These are phyloP conservation scores for Drosophila littoralis DNA, from an alignment of 1,140 invertebrate genomes.

Conservation along the genomic window DNA sequence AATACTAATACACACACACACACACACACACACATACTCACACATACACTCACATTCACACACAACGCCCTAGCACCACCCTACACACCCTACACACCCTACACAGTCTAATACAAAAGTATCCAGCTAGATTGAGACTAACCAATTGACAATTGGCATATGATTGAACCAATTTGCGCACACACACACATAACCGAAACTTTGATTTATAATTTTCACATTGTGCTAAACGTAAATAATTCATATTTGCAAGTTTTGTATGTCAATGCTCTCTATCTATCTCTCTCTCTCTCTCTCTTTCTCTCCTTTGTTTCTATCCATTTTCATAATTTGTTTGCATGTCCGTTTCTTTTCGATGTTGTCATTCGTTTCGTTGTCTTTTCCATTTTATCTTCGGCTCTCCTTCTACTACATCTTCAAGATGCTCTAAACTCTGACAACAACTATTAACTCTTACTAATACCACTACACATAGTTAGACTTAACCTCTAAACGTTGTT, in stretches of 20 bases:
- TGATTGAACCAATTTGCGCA: slow-evolving; percentile 29
- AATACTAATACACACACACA: slow-evolving; percentile 12
- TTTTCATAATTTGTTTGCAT: slow-evolving; percentile 30
- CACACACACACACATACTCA: slow-evolving; percentile 15
- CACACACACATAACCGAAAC: slow-evolving; percentile 16
- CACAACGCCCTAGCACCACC: slow-evolving; percentile 38
- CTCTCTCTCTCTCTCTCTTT: neutral
- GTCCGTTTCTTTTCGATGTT: slow-evolving; percentile 39
- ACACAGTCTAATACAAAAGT: slow-evolving; percentile 32
- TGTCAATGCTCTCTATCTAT: slow-evolving; percentile 27
- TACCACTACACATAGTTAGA: slow-evolving; percentile 53
- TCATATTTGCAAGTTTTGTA: slow-evolving; percentile 41
- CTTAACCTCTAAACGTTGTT: slow-evolving; percentile 70
- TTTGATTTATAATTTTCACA: slow-evolving; percentile 26
- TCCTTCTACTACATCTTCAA: slow-evolving; percentile 15
- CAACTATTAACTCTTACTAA: slow-evolving; percentile 24
- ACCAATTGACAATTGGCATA: slow-evolving; percentile 56
- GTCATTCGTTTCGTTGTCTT: slow-evolving; percentile 19
- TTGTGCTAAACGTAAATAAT: slow-evolving; percentile 51
- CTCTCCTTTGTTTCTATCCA: neutral
- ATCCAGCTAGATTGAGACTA: slow-evolving; percentile 71
- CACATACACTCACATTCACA: slow-evolving; percentile 20
- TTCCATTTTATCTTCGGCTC: slow-evolving; percentile 23
- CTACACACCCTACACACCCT: neutral
- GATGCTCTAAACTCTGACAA: slow-evolving; percentile 33